Base-by-base conservation (phyloP, 2,888 invertebrate species). In the Synanthedon vespiformis region DNA sequence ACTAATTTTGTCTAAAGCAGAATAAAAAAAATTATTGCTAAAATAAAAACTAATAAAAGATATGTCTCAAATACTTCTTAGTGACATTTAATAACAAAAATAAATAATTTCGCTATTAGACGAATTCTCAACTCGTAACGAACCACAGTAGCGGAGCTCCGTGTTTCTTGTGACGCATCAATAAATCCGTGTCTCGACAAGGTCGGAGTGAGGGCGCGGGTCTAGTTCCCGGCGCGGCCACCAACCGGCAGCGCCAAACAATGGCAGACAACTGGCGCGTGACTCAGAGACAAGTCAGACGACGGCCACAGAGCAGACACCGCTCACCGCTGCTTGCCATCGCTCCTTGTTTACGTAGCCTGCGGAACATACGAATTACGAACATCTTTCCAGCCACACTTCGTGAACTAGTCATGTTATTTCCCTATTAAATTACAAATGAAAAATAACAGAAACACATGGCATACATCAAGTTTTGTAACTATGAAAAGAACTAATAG, bases 101-200 rank as follows among this genome's bases (percentile, higher is more conserved):
- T n/a, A n/a, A n/a, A n/a, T n/a, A 22, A 22, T 22, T 22, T 22
- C 8, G 6, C n/a, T n/a, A n/a, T 34, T 34, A 34, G 34, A 34
- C 34, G 34, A 34, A 34, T 8, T 34, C 34, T 34, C 8, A 34
- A 34, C 34, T 34, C 34, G 8, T 34, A 34, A 34, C 34, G 34
- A 34, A 34, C 34, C 34, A 10, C 34, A 34, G 34, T 12, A n/a
- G 49, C 40, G 27, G 18, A 12, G 22, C 48, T 14, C 16, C 12
- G 48, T 18, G 48, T 48, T 22, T 22, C 16, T 13, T 65, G 74
- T 84, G 83, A 83, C 84, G 82, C 82, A 81, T 77, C 75, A 79
- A 80, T 80, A 84, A 83, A 81, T 80, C 80, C 80, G 81, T 77
- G 80, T 72, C 80, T 80, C 76, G 80, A 78, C 83, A 84, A 85